Percentiles rank a stretch among this genome's conserved stretches.
These are phyloP conservation scores for Seira ritae DNA, from an alignment of 2,888 invertebrate species.

Conservation along the genomic window DNA sequence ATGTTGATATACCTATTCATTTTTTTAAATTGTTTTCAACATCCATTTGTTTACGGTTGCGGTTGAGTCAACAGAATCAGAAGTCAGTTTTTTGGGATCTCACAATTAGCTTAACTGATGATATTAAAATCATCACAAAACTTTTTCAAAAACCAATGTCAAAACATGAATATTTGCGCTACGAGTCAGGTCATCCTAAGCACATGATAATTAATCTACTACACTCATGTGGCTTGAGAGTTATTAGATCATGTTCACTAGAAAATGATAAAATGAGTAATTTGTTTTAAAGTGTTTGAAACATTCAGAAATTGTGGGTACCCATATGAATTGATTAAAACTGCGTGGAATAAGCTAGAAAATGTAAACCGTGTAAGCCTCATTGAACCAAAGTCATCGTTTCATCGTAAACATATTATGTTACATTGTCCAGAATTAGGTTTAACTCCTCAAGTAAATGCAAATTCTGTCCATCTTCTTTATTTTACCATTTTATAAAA, in stretches of 20 bases:
- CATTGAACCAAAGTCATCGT: too few species aligned
- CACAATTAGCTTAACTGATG: background rate
- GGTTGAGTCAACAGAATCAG: too few species aligned
- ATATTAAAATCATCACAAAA: slow-evolving; percentile 20
- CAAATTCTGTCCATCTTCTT: too few species aligned
- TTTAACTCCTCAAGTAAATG: background rate
- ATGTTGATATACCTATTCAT: background rate
- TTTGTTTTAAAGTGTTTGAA: background rate
- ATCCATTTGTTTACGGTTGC: too few species aligned
- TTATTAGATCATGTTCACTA: slow-evolving; percentile 35
- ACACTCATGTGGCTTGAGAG: slow-evolving; percentile 31
- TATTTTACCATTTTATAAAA: too few species aligned
- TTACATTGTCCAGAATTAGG: slow-evolving; percentile 13
- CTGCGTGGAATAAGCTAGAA: too few species aligned
- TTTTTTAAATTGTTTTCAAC: too few species aligned
- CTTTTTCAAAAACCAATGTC: slow-evolving; percentile 30
- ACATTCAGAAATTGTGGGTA: background rate
- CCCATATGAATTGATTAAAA: too few species aligned
- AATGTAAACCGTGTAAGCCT: too few species aligned
- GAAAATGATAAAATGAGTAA: background rate
- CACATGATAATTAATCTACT: slow-evolving; percentile 33
- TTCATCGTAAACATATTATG: too few species aligned
- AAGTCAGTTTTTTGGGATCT: slow-evolving; percentile 26
- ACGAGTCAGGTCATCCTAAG: slow-evolving; percentile 25
- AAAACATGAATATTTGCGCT: slow-evolving; percentile 37